Evolutionary conservation across 2,113 vertebrate genomes (phyloP), one percentile per base, ranked within the genome.

Genomic region (Rhadina sibilatrix): DNA sequence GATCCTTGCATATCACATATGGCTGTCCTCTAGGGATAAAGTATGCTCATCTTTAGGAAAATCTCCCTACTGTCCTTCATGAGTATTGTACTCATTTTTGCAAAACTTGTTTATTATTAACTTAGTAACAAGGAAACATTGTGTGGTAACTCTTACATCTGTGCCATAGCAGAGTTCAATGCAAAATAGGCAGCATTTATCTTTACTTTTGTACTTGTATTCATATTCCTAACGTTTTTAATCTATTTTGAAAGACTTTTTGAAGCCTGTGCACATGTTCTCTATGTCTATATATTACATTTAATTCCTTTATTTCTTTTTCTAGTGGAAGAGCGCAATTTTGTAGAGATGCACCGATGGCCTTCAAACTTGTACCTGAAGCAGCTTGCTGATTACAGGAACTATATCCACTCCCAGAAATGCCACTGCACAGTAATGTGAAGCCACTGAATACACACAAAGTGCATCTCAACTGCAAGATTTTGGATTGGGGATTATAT

Each of bases 361-460:
- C 99, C 99, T 2, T 99, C 99, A 63, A 98, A 98, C 85, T 89
- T 98, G 53, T 99, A 99, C 97, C 98, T 99, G 97, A 99, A 99
- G 98, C 99, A 99, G 97, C 99, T 99, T 83, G 99, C 98, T 6
- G 99, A 99, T 63, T 99, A 99, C 97, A 99, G 99, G 95, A 98
- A 98, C 85, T 98, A 99, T 14, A 96, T 99, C 91, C 99, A 99
- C 94, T 98, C 99, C 31, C 98, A 98, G 96, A 99, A 99, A 89
- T 98, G 98, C 46, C 98, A 98, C 60, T 99, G 99, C 94, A 65
- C 87, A 42, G 96, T 99, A 53, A 99, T 99, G 99, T 99, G 97
- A 99, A 83, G 86, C 92, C 81, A 35, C 56, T 46, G 81, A 47
- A 17, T 87, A 30, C 11, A 20, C 3, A 14, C 7, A 4, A 35